Evolutionary conservation across 1,140 invertebrate genomes (phyloP).

Genomic region (Pantala flavescens): DNA sequence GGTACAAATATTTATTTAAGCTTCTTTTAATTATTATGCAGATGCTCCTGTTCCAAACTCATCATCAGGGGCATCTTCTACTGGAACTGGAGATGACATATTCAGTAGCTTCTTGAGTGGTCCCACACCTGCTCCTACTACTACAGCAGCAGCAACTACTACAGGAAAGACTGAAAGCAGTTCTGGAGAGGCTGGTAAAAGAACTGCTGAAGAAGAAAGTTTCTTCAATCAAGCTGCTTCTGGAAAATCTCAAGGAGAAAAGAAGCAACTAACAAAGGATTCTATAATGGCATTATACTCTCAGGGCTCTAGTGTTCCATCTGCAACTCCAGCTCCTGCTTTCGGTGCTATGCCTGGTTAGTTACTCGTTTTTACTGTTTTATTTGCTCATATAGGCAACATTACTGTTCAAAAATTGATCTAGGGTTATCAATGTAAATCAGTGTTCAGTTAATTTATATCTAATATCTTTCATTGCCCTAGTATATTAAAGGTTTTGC

Average conservation of each 20-base stretch:
- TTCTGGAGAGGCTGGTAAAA: slow-evolving; percentile 30
- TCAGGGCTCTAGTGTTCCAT: slow-evolving; percentile 39
- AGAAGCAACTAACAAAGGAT: slow-evolving; percentile 80
- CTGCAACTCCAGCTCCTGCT: neutral
- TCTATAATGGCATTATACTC: slow-evolving; percentile 87
- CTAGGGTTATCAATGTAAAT: too few species aligned
- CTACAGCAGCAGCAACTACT: slow-evolving; percentile 29
- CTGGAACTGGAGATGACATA: slow-evolving; percentile 49
- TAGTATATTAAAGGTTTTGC: too few species aligned
- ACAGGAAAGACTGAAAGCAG: slow-evolving; percentile 27
- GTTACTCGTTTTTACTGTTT: neutral
- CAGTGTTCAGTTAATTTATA: too few species aligned
- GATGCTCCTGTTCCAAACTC: slow-evolving; percentile 23
- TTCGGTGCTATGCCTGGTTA: neutral
- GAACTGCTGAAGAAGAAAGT: slow-evolving; percentile 66
- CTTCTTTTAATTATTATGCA: neutral
- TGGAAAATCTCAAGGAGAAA: slow-evolving; percentile 49
- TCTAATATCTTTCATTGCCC: too few species aligned
- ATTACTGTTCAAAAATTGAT: too few species aligned
- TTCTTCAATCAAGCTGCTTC: slow-evolving; percentile 81
- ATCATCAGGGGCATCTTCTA: slow-evolving; percentile 18
- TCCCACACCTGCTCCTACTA: slow-evolving; percentile 37
- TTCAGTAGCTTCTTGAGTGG: slow-evolving; percentile 66
- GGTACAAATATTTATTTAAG: too few species aligned
- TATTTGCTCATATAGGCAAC: neutral